Evolutionary conservation across 2,113 vertebrate species (phyloP), one percentile per base, ranked within the genome.

Genomic region (Symphodus melops): DNA sequence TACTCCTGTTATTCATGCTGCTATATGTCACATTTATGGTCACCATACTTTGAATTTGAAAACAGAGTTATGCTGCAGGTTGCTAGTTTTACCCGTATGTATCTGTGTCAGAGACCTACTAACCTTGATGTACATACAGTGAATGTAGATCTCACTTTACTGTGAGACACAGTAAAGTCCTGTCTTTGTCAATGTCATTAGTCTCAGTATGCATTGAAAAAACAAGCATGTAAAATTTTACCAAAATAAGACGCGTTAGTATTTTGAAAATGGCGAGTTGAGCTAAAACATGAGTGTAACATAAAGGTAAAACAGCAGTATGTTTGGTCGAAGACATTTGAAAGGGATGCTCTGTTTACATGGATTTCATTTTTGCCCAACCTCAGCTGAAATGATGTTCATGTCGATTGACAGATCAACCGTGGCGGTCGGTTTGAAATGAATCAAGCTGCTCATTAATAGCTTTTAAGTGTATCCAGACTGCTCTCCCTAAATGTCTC

Each of bases 101-200:
- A 33, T 52, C 14, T 1, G 21, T 64, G 53, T 64, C n/a, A 28
- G 23, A 60, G 23, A 53, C 19, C 14, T 21, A 54, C 21, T 7
- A 62, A 21, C 39, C 25, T 2, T 28, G 3, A 11, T 57, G 4
- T 53, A 13, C 11, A 20, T 53, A 33, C 10, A 48, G 41, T 49
- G 7, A n/a, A 9, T 42, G 48, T 19, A n/a, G n/a, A n/a, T n/a
- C n/a, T n/a, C n/a, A n/a, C n/a, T n/a, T n/a, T n/a, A n/a, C n/a
- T n/a, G 51, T 37, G 52, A 23, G 21, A 14, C 19, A 17, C 16
- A 17, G 14, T 48, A 64, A 61, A 46, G 37, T 64, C 11, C 16
- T 48, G 3, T 62, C 10, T 14, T 46, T 72, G 10, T 77, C 58
- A 69, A 64, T 46, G 59, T 69, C 64, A 65, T 49, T n/a, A 9